These are phyloP conservation scores for Phainopepla nitens DNA, from an alignment of 2,113 vertebrate genomes.

Conservation along the genomic window DNA sequence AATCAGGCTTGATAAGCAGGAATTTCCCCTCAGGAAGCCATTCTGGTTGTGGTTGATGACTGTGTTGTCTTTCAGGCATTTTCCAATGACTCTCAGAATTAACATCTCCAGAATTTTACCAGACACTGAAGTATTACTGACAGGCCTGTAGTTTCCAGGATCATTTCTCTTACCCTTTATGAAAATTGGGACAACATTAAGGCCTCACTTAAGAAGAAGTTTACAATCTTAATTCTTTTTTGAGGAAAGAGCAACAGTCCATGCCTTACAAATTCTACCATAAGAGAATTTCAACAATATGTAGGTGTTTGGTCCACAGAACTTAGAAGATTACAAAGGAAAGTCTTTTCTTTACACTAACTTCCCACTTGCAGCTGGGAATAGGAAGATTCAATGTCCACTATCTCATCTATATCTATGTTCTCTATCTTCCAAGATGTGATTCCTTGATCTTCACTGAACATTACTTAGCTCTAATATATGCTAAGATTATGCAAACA, in stretches of 20 bases:
- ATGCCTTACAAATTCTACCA: neutral
- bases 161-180: neutral
- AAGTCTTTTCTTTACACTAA: neutral
- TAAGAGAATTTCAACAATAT: neutral
- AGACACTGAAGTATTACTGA: neutral
- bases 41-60: neutral
- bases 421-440: neutral
- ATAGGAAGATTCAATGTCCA: neutral
- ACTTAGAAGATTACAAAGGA: neutral
- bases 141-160: neutral
- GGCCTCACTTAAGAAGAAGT: neutral
- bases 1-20: neutral
- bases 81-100: neutral
- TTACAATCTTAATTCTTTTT: neutral
- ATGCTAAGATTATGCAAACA: neutral
- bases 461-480: neutral
- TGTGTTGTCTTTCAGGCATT: neutral
- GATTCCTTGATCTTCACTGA: neutral
- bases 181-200: neutral
- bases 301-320: neutral
- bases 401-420: neutral
- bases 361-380: neutral
- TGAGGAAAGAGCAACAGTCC: neutral
- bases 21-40: neutral
- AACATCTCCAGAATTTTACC: neutral